A percentile compares a stretch with the other conserved stretches of the same genome.
These are phyloP conservation scores for Eira barbara DNA, from an alignment of 2,113 vertebrate genomes.

Conservation along the genomic window DNA sequence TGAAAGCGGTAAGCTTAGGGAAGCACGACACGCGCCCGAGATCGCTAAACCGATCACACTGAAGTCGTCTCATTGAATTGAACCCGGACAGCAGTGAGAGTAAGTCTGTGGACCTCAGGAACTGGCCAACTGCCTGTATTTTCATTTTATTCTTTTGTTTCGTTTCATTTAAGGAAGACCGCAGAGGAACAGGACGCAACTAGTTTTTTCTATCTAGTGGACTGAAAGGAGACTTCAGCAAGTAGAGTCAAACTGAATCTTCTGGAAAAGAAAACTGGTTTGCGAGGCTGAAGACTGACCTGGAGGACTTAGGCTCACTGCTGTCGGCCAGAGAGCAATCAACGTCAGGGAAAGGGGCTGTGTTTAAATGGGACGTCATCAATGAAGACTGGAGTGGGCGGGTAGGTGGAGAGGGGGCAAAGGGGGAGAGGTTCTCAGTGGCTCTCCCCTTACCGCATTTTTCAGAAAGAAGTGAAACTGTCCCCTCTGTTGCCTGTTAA, in stretches of 20 bases:
- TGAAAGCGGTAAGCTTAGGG: conserved; percentile 41
- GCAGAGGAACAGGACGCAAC: neutral
- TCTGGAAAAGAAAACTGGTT: neutral
- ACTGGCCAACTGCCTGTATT: too few relatives aligned
- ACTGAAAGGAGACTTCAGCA: neutral
- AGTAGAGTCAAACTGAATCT: neutral
- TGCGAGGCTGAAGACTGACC: neutral
- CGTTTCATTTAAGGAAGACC: neutral
- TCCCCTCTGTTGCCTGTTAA: neutral
- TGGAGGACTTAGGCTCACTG: neutral
- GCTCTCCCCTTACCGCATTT: neutral
- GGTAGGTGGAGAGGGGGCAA: accelerated
- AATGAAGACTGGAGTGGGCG: neutral
- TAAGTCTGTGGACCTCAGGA: too few relatives aligned
- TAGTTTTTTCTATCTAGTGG: neutral
- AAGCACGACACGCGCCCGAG: neutral
- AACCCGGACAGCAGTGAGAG: neutral
- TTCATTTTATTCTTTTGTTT: neutral
- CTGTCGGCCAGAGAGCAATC: neutral
- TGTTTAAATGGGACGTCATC: neutral
- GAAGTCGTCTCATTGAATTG: neutral
- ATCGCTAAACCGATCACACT: neutral
- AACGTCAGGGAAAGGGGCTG: neutral
- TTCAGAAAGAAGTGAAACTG: neutral
- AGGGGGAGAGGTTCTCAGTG: neutral